phyloP scores from a whole-genome alignment of 1,140 invertebrate species.

The Sinella curviseta region DNA sequence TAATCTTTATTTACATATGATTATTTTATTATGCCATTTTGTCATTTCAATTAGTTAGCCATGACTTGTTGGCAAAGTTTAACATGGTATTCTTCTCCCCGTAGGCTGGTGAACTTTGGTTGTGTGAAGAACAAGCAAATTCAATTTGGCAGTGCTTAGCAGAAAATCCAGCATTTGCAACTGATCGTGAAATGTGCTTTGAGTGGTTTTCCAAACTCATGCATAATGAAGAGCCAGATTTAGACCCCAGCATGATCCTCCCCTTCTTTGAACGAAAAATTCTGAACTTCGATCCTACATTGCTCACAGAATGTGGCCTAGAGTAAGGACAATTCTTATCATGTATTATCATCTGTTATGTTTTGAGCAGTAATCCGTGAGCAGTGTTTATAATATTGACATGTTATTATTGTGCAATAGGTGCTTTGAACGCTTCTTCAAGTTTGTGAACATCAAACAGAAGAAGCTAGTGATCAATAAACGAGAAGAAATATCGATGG shows the following conservation, averaged over 20 bases:
- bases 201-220: conserved; percentile 99
- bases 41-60: not conserved
- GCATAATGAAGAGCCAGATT: conserved; percentile 88
- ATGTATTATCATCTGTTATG: not conserved
- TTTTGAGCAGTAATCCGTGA: not conserved
- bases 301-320: conserved; percentile 93
- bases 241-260: conserved; percentile 93
- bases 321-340: conserved; percentile 63
- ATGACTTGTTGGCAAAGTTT: too few species aligned
- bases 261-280: conserved; percentile 97
- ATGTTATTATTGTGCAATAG: conserved; percentile 54
- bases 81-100: not conserved
- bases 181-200: conserved; percentile 94
- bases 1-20: not conserved
- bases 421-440: conserved; percentile 92
- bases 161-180: conserved; percentile 85
- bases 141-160: conserved; percentile 96
- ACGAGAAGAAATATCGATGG: conserved; percentile 74
- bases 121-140: conserved; percentile 93
- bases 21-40: not conserved
- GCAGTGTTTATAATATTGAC: not conserved
- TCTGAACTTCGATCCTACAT: conserved; percentile 82
- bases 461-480: conserved; percentile 83
- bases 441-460: conserved; percentile 93
- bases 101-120: conserved; percentile 90